These are phyloP conservation scores for Galerucella calmariensis DNA, from an alignment of 2,888 invertebrate genomes.

Conservation along the genomic window DNA sequence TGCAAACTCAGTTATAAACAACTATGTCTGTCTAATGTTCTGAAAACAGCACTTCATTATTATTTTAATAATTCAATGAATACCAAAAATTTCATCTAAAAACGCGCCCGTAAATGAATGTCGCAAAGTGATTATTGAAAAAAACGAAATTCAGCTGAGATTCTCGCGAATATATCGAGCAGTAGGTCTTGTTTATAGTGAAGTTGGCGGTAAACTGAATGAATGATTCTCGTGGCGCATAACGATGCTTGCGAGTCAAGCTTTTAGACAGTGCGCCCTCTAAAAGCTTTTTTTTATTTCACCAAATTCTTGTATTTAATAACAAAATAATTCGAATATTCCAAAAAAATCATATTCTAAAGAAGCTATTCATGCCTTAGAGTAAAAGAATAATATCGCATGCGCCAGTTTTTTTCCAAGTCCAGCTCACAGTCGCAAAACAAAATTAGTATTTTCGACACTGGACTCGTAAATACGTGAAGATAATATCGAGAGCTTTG, in stretches of 20 bases:
- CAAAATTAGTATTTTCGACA: too few species aligned
- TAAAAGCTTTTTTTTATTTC: neutral
- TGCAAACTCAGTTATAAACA: neutral
- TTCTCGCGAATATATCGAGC: constrained; percentile 37
- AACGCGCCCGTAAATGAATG: neutral
- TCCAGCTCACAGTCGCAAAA: too few species aligned
- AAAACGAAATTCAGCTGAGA: neutral
- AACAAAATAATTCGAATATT: neutral
- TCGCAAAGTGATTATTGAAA: neutral
- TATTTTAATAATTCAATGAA: neutral
- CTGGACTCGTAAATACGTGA: too few species aligned
- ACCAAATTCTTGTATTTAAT: too few species aligned
- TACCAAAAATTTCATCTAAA: neutral
- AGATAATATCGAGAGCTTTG: too few species aligned
- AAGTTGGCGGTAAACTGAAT: constrained; percentile 63
- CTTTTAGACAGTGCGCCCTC: constrained; percentile 49
- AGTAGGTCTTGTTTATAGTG: constrained; percentile 59
- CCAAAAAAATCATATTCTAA: too few species aligned
- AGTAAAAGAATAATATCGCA: too few species aligned
- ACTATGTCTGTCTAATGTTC: constrained; percentile 1
- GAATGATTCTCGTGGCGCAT: constrained; percentile 56
- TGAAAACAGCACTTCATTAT: neutral
- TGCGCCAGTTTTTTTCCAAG: too few species aligned
- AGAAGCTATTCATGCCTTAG: too few species aligned
- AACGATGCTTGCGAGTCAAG: constrained; percentile 48